phyloP scores from a whole-genome alignment of 2,113 vertebrate species.

The Toxostoma redivivum region DNA sequence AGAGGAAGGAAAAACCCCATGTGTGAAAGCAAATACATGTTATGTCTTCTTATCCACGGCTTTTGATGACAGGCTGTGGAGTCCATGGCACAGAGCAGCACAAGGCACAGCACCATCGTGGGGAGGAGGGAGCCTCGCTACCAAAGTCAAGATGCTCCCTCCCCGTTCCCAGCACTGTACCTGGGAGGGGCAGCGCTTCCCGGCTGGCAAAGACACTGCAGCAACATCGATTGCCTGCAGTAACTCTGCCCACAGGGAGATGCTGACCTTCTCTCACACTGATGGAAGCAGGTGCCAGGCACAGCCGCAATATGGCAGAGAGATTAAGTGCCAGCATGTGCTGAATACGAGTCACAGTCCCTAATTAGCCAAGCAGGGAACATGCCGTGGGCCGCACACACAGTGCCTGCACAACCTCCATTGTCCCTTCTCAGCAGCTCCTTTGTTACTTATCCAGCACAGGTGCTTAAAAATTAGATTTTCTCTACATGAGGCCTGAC shows the following conservation, averaged over 20 bases:
- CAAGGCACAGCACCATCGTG: not conserved
- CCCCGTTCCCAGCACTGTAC: not conserved
- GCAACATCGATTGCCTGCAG: not conserved
- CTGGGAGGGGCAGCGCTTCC: not conserved
- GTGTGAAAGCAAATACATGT: not conserved
- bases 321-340: slow-evolving; percentile 9
- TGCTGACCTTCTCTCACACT: slow-evolving; percentile 5
- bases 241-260: not conserved
- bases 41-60: not conserved
- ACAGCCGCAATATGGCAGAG: not conserved
- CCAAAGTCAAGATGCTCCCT: not conserved
- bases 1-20: not conserved
- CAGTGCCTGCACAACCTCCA: not conserved
- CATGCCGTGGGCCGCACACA: not conserved
- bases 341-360: not conserved
- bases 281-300: slow-evolving; percentile 47
- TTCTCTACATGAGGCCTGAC: not conserved
- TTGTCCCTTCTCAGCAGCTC: not conserved
- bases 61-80: not conserved
- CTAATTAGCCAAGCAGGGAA: not conserved
- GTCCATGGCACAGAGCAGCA: fast-evolving
- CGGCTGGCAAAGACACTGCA: fast-evolving
- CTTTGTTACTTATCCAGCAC: not conserved
- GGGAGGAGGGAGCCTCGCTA: not conserved
- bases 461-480: slow-evolving; percentile 30